Evolutionary conservation across 2,888 invertebrate species (phyloP).

Genomic region (Drosophila multiciliata): DNA sequence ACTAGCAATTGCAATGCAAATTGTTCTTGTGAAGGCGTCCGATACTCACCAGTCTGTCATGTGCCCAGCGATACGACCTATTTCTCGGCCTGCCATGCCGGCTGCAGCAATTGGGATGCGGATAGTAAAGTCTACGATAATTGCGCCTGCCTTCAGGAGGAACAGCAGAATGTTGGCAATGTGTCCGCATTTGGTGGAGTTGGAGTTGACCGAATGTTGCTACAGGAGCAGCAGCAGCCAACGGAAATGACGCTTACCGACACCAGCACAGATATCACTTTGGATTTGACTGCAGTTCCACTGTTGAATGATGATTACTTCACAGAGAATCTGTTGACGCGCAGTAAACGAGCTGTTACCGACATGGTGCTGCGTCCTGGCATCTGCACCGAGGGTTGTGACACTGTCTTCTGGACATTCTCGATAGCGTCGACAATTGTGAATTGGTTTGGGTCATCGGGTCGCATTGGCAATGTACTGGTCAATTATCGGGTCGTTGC

Average conservation of each 20-base stretch:
- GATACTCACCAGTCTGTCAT: slow-evolving; percentile 89
- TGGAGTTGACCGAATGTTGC: slow-evolving; percentile 28
- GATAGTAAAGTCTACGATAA: slow-evolving; percentile 55
- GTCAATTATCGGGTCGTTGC: slow-evolving; percentile 88
- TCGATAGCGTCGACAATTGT: slow-evolving; percentile 86
- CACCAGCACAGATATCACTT: slow-evolving; percentile 12
- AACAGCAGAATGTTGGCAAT: slow-evolving; percentile 4
- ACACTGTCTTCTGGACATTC: slow-evolving; percentile 86
- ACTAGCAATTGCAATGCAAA: slow-evolving; percentile 86
- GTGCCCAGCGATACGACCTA: slow-evolving; percentile 86
- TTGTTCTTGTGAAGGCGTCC: slow-evolving; percentile 87
- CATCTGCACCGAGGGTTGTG: slow-evolving; percentile 85
- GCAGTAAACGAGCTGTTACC: slow-evolving; percentile 39
- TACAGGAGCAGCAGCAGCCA: slow-evolving; percentile 1
- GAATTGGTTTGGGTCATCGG: slow-evolving; percentile 88
- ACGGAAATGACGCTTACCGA: slow-evolving; percentile 16
- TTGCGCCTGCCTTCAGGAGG: slow-evolving; percentile 49
- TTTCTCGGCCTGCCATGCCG: slow-evolving; percentile 91
- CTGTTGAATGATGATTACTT: slow-evolving; percentile 47
- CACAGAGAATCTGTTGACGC: slow-evolving; percentile 34
- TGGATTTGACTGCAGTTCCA: slow-evolving; percentile 22
- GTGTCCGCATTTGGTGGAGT: slow-evolving; percentile 13
- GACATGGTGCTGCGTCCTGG: slow-evolving; percentile 83
- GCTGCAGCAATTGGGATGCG: slow-evolving; percentile 86
- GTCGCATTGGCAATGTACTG: slow-evolving; percentile 88